Conservation (phyloP, 2,888 invertebrate species). For the Leptopterna dolabrata region DNA sequence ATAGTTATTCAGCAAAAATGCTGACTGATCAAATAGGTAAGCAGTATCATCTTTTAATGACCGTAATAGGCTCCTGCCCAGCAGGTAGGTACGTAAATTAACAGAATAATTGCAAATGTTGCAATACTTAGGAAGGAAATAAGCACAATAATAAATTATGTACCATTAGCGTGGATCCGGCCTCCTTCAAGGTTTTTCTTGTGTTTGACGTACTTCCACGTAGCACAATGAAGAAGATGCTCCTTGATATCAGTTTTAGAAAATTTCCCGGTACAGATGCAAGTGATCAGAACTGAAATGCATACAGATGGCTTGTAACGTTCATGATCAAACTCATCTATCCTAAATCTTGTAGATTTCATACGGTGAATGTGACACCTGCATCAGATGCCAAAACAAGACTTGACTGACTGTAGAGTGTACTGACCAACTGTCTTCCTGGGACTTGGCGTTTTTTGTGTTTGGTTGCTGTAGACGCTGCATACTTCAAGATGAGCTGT, state of each 20-base stretch:
- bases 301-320: neutral
- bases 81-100: too few relatives aligned
- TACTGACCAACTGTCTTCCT: slow-evolving; percentile 4
- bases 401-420: too few relatives aligned
- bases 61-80: too few relatives aligned
- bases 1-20: too few relatives aligned
- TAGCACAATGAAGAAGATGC: neutral
- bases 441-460: neutral
- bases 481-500: neutral
- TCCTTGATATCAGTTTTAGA: slow-evolving; percentile 1
- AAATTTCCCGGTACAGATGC: neutral
- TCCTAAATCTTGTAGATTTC: too few relatives aligned
- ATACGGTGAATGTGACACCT: too few relatives aligned
- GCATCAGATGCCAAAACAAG: too few relatives aligned
- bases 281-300: slow-evolving; percentile 24
- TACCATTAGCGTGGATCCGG: neutral
- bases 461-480: neutral
- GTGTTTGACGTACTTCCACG: slow-evolving; percentile 20
- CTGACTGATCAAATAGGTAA: too few relatives aligned
- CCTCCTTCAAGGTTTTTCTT: slow-evolving; percentile 17
- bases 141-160: neutral
- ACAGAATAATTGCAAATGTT: too few relatives aligned
- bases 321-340: neutral
- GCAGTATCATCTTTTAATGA: too few relatives aligned
- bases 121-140: neutral